Evolutionary conservation across 2,113 vertebrate genomes (phyloP).

Genomic region (Plecturocebus donacophilus): DNA sequence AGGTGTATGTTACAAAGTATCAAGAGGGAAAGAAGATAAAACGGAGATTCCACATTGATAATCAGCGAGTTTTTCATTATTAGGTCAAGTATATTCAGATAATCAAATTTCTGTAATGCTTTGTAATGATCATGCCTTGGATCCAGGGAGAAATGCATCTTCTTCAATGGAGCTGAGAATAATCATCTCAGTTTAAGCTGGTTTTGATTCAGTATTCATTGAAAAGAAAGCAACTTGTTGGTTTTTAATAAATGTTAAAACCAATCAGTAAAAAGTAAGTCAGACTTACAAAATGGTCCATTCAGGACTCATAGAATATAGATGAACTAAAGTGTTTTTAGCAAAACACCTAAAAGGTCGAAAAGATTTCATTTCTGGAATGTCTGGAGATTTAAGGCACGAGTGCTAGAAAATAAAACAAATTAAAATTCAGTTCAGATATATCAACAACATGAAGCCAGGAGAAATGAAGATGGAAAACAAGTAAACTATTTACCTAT

Average conservation of each 20-base stretch:
- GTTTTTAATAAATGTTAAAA: background rate
- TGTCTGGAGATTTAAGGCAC: background rate
- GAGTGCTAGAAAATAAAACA: background rate
- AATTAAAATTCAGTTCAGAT: conserved; percentile 18
- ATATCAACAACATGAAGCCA: background rate
- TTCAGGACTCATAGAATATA: background rate
- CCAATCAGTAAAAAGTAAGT: background rate
- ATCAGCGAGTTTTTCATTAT: too few species aligned
- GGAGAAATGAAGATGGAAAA: background rate
- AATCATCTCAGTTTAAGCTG: background rate
- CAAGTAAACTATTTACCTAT: background rate
- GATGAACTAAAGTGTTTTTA: background rate
- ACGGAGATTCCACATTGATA: background rate
- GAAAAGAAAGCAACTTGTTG: background rate
- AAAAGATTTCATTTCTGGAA: background rate
- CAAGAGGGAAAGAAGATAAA: background rate
- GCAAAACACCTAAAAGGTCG: background rate
- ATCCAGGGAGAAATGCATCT: background rate
- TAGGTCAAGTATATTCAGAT: background rate
- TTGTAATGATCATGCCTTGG: background rate
- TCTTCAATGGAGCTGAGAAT: background rate
- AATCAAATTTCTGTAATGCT: background rate
- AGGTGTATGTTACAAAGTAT: background rate
- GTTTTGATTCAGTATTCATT: background rate
- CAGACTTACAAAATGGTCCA: background rate